Conservation (phyloP, 2,797 vertebrate genomes). For the Discoglossus pictus region DNA sequence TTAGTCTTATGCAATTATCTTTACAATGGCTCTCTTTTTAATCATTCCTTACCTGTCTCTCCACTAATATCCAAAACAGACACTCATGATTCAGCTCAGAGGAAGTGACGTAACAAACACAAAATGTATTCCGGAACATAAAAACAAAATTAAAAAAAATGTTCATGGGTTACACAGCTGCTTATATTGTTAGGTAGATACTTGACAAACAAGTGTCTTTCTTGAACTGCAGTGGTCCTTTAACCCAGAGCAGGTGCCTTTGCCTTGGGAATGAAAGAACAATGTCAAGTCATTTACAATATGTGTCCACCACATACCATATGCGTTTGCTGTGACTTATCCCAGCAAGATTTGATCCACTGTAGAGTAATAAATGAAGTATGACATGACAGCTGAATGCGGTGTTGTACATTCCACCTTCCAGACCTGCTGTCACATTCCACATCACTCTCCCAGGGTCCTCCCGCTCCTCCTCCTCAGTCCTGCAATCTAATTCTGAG, state of each 20-base stretch:
- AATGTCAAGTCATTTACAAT: constrained; percentile 46
- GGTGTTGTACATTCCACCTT: constrained; percentile 40
- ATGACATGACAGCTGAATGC: constrained; percentile 44
- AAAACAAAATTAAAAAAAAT: too few species aligned
- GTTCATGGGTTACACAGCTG: too few species aligned
- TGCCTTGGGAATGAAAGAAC: constrained; percentile 15
- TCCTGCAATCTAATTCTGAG: constrained; percentile 27
- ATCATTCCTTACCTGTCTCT: too few species aligned
- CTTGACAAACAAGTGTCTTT: too few species aligned
- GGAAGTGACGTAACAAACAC: too few species aligned
- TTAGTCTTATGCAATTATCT: too few species aligned
- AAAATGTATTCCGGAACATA: too few species aligned
- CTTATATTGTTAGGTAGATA: too few species aligned
- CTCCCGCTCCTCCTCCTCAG: constrained; percentile 28
- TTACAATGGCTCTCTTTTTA: too few species aligned
- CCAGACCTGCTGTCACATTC: constrained; percentile 33
- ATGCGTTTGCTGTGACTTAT: constrained; percentile 27
- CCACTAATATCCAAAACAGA: too few species aligned
- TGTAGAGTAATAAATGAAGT: constrained; percentile 23
- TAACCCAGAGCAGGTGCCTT: constrained; percentile 36
- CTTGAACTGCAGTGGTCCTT: neutral
- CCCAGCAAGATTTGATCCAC: constrained; percentile 37
- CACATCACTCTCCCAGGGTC: constrained; percentile 8
- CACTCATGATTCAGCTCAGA: too few species aligned
- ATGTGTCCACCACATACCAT: constrained; percentile 40